Percentiles rank a stretch among this genome's conserved stretches.
phyloP scores from a whole-genome alignment of 2,113 vertebrate genomes.

The Microtus oregoni region DNA sequence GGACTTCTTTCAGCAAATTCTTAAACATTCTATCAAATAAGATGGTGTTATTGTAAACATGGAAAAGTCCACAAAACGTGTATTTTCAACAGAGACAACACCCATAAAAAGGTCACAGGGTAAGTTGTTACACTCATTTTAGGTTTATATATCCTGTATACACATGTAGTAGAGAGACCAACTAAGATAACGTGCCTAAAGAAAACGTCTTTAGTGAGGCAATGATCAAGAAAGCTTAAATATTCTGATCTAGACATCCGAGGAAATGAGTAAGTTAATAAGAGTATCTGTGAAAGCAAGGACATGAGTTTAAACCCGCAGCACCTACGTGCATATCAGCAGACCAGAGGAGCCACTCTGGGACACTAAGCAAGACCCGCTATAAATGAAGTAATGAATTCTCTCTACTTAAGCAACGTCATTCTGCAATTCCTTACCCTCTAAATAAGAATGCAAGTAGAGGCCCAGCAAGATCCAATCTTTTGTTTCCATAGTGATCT shows the following conservation, averaged over 20 bases:
- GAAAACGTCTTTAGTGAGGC: not conserved
- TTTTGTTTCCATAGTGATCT: constrained; percentile 99
- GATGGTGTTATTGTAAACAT: constrained; percentile 40
- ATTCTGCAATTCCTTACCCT: constrained; percentile 89
- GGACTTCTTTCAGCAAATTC: constrained; percentile 98
- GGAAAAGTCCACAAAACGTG: not conserved
- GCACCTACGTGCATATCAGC: not conserved
- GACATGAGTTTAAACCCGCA: not conserved
- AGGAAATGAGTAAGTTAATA: not conserved
- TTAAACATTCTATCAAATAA: constrained; percentile 95
- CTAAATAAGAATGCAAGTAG: constrained; percentile 97
- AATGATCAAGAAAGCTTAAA: not conserved
- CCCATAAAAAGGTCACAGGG: not conserved
- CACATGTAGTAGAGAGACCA: not conserved
- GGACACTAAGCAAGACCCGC: not conserved
- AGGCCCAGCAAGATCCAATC: constrained; percentile 98
- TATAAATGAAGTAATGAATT: not conserved
- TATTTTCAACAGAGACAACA: not conserved
- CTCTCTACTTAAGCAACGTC: not conserved
- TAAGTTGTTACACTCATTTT: not conserved
- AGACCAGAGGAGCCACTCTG: not conserved
- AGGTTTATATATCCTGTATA: not conserved
- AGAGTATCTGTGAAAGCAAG: not conserved
- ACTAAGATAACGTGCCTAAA: not conserved
- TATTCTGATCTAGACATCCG: not conserved